Evolutionary conservation across 2,113 vertebrate genomes (phyloP).

Genomic region (Dipodomys merriami): DNA sequence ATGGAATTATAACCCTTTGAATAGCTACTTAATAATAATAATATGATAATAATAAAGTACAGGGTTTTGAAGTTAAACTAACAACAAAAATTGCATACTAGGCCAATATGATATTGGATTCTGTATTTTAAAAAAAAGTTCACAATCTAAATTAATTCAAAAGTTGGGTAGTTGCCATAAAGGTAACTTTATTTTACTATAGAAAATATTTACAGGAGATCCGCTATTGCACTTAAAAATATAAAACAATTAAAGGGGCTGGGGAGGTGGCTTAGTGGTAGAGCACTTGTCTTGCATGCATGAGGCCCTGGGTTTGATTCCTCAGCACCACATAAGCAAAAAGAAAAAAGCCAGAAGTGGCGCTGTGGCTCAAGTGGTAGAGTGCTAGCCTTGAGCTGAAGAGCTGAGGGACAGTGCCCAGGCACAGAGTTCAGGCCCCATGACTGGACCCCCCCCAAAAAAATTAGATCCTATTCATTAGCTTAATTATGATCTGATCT

Average conservation of each 20-base stretch:
- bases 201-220: slow-evolving; percentile 5
- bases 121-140: slow-evolving; percentile 10
- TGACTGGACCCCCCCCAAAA: no score
- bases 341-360: no score
- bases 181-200: slow-evolving; percentile 3
- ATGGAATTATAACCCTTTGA: no score
- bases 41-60: not conserved
- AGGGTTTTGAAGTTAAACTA: slow-evolving; percentile 45
- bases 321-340: no score
- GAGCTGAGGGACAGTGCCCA: no score
- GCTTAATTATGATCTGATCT: not conserved
- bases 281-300: no score
- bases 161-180: not conserved
- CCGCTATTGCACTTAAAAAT: slow-evolving; percentile 34
- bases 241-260: not conserved
- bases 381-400: no score
- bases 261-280: no score
- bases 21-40: no score
- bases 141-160: slow-evolving; percentile 23
- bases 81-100: not conserved
- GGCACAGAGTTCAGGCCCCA: no score
- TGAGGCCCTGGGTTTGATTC: no score
- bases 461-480: not conserved
- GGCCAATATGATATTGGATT: not conserved
- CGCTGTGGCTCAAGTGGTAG: no score